A percentile compares a stretch with the other conserved stretches of the same genome.
phyloP scores from a whole-genome alignment of 2,113 vertebrate species.

The Athene cunicularia region DNA sequence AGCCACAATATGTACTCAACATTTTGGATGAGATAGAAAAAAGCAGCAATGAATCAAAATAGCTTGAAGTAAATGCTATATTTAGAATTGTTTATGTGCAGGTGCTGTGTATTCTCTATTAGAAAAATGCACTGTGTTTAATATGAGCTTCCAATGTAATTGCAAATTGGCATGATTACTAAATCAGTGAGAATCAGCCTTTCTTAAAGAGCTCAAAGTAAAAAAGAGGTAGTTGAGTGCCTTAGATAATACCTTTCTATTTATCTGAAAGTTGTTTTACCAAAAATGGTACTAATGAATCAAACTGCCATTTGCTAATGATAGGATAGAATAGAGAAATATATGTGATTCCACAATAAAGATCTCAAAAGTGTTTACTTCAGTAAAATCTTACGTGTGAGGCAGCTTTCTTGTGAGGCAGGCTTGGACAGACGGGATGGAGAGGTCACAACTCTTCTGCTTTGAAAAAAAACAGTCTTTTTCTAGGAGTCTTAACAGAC shows the following conservation, averaged over 20 bases:
- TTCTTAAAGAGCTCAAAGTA: background rate
- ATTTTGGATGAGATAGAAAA: background rate
- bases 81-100: background rate
- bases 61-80: background rate
- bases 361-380: background rate
- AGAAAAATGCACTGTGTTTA: background rate
- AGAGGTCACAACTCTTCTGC: background rate
- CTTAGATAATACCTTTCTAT: background rate
- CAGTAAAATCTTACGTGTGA: background rate
- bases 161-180: background rate
- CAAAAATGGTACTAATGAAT: accelerated
- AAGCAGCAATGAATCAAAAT: background rate
- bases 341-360: background rate
- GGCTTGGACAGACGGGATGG: background rate
- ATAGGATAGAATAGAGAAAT: background rate
- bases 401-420: background rate
- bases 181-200: background rate
- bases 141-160: background rate
- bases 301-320: background rate
- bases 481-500: background rate
- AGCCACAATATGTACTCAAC: background rate
- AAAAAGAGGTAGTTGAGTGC: background rate
- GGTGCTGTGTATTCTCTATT: background rate
- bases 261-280: background rate
- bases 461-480: background rate